These are phyloP conservation scores for Conus ventricosus DNA, from an alignment of 1,140 invertebrate genomes.

Conservation along the genomic window DNA sequence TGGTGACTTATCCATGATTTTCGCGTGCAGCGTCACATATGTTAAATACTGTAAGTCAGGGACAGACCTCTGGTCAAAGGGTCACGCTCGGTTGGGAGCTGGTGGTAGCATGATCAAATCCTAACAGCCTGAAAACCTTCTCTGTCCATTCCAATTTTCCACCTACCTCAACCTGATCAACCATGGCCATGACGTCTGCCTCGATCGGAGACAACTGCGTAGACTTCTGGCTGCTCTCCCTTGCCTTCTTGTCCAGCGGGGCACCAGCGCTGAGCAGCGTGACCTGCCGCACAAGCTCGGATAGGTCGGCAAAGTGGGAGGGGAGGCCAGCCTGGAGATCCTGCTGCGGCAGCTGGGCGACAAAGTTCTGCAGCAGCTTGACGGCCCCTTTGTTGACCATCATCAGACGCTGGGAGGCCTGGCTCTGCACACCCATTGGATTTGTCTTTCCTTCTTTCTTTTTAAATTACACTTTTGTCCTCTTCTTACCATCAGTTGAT, in stretches of 20 bases:
- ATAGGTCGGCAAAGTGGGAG: conserved; percentile 60
- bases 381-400: conserved; percentile 61
- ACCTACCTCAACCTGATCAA: conserved; percentile 62
- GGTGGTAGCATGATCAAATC: too few species aligned
- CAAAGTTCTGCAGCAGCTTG: conserved; percentile 64
- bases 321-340: conserved; percentile 63
- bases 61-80: too few species aligned
- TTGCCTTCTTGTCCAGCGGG: conserved; percentile 42
- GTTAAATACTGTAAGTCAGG: too few species aligned
- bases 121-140: too few species aligned
- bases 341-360: conserved; percentile 62
- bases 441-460: too few species aligned
- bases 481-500: too few species aligned
- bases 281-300: conserved; percentile 61
- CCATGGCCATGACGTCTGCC: conserved; percentile 53
- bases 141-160: background rate
- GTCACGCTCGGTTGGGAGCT: too few species aligned
- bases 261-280: conserved; percentile 54
- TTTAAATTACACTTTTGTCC: too few species aligned
- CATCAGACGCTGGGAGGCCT: conserved; percentile 54
- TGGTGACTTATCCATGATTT: too few species aligned
- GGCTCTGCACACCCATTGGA: conserved; percentile 49
- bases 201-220: conserved; percentile 41
- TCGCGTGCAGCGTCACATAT: too few species aligned
- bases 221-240: background rate